Evolutionary conservation across 2,113 vertebrate species (phyloP), one percentile per base, ranked within the genome.

Genomic region (Neofelis nebulosa): DNA sequence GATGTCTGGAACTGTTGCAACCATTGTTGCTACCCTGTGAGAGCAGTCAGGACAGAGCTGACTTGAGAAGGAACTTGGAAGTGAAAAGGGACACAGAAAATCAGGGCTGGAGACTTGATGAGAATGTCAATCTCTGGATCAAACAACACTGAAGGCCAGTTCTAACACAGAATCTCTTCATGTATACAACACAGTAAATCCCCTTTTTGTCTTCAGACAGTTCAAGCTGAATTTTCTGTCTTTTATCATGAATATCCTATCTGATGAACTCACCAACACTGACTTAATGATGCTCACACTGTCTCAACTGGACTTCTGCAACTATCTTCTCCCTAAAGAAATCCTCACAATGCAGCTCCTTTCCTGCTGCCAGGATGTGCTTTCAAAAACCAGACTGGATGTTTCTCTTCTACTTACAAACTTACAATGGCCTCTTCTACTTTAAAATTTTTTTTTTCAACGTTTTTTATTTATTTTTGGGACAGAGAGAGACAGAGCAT

Each of bases 201-300:
- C 14, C 36, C 36, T 41, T 78, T 91, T 41, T 69, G 36, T 57
- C 36, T 92, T 89, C 82, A 83, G 45, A 66, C 85, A 95, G 50
- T 36, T 91, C 52, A 73, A 85, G 23, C 31, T 91, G 76, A 68
- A 61, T 83, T 69, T 97, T 86, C 92, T 97, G 45, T 79, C 74
- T 52, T 33, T 76, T 65, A 16, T 18, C 84, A 73, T 19, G 33
- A 97, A 61, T 65, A 55, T 41, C 55, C 89, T 89, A 86, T 92
- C 36, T 41, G 31, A 86, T 25, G 27, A 96, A 12, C 8, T 48
- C 76, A 73, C 83, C 27, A 11, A 57, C 84, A 45, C 7, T 27
- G 11, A 73, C 33, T 36, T 79, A 82, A 68, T 52, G 63, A 81
- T 52, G 61, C 8, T 66, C 45, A 41, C 6, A 25, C 16, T 6